These are phyloP conservation scores for honey bee (Apis mellifera) DNA, from an alignment of 1,140 invertebrate species.

Conservation along the genomic window Amel_HAv3.1 CM009942.2:9195501-9196000, in stretches of 20 bases:
- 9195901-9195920: not conserved
- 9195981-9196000: constrained; percentile 58
- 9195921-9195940: not conserved
- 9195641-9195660: constrained; percentile 8
- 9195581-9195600: constrained; percentile 55
- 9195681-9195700: constrained; percentile 36
- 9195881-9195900: not conserved
- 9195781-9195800: constrained; percentile 16
- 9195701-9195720: constrained; percentile 34
- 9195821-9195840: not conserved
- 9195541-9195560: constrained; percentile 60
- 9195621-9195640: constrained; percentile 26
- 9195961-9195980: constrained; percentile 63
- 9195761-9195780: constrained; percentile 54
- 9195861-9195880: not conserved
- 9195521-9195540: constrained; percentile 72
- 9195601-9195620: constrained; percentile 21
- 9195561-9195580: constrained; percentile 59
- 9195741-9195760: constrained; percentile 36
- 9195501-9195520: constrained; percentile 73
- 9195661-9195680: constrained; percentile 12
- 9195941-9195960: constrained; percentile 21
- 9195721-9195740: constrained; percentile 16
- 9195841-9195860: not conserved
- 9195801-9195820: too few species aligned